A percentile compares a stretch with the other conserved stretches of the same genome.
These are phyloP conservation scores for Eupithecia inturbata DNA, from an alignment of 2,888 invertebrate species.

Conservation along the genomic window DNA sequence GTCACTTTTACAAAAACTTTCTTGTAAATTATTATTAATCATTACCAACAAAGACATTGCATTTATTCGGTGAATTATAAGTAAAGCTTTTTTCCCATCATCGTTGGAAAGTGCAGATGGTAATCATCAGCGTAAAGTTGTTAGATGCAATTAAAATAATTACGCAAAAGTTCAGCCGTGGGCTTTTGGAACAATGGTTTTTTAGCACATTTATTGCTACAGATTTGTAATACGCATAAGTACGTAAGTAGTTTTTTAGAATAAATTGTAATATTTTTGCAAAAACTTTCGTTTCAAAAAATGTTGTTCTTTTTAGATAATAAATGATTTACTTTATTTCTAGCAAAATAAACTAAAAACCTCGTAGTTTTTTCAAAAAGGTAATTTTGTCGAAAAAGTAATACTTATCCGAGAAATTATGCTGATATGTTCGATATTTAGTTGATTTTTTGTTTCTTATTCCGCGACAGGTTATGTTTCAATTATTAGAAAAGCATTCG, in stretches of 20 bases:
- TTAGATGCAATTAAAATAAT: constrained; percentile 46
- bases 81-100: constrained; percentile 44
- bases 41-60: constrained; percentile 32
- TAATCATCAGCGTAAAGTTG: constrained; percentile 39
- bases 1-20: constrained; percentile 4
- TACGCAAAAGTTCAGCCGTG: constrained; percentile 42
- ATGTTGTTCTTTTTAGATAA: no score
- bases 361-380: no score
- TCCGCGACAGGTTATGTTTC: neutral
- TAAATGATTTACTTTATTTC: no score
- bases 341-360: no score
- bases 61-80: constrained; percentile 31
- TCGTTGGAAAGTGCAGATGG: constrained; percentile 42
- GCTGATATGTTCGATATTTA: neutral
- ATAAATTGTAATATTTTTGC: neutral
- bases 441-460: neutral
- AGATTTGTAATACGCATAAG: constrained; percentile 9
- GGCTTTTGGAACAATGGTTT: constrained; percentile 35
- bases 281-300: neutral
- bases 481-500: neutral
- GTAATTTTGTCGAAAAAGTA: neutral
- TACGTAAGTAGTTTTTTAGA: constrained; percentile 16
- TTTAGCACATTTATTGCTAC: constrained; percentile 13
- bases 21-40: constrained; percentile 24
- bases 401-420: neutral